Evolutionary conservation across 2,113 vertebrate species (phyloP), one percentile per base, ranked within the genome.

Genomic region (Sylvia atricapilla): DNA sequence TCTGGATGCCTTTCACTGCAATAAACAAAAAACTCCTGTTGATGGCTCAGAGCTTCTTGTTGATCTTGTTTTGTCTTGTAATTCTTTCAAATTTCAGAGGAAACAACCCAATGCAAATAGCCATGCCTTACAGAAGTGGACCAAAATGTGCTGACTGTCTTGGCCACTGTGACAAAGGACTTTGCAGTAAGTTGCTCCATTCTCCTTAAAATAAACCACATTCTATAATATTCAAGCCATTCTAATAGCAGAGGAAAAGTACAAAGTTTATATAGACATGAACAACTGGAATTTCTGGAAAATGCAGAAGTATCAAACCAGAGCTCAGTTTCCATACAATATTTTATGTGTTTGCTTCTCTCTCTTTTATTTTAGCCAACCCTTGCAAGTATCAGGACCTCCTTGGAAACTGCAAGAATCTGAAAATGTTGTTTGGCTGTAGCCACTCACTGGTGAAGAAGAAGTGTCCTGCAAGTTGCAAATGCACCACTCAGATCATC

Each of bases 171-270:
- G 97, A 98, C 23, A 79, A 78, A 53, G 93, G 95, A 31, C 97
- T 98, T 41, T 98, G 98, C 80, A 98, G 98, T 98, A 97, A 98
- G 98, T 98, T 28, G 19, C 39, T 21, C 4, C 10, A 20, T 46
- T 56, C 56, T 66, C 23, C 43, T 69, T 39, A 4, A 44, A 46
- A 76, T 37, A 72, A n/a, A 4, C 0, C 7, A 4, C 13, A 50
- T 52, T 44, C 23, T 30, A 2, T 35, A 69, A 58, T 39, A 53
- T 23, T 82, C 15, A 62, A 33, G 8, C 9, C 18, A 55, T 47
- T 55, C 28, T n/a, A 73, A 53, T 13, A 77, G 28, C 12, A 72
- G 15, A 84, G 35, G 4, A 35, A 58, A 91, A 23, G 5, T 41
- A 22, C 31, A 31, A 67, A 41, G 10, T 33, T 28, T 44, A 35